phyloP scores from a whole-genome alignment of 2,797 vertebrate genomes.

The Sciurus vulgaris region DNA sequence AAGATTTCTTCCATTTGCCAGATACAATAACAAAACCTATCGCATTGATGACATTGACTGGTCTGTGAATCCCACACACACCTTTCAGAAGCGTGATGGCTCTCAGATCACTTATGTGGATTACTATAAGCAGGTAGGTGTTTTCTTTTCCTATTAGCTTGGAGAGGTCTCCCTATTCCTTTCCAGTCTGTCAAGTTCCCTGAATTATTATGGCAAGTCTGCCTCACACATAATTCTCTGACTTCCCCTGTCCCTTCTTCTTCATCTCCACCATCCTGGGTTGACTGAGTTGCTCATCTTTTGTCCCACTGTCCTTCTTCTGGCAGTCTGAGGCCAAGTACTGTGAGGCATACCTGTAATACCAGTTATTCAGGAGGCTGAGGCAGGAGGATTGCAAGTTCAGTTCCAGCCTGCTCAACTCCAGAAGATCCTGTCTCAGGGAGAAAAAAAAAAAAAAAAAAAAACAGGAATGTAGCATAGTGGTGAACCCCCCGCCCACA shows the following conservation, averaged over 20 bases:
- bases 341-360: too few species aligned
- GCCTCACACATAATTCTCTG: neutral
- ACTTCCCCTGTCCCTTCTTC: neutral
- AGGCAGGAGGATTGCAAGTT: neutral
- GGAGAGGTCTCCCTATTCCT: neutral
- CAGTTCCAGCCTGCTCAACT: neutral
- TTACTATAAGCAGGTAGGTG: slow-evolving; percentile 86
- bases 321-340: neutral
- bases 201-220: neutral
- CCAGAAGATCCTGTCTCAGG: neutral
- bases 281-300: neutral
- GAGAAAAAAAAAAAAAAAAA: too few species aligned
- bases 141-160: neutral
- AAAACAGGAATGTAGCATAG: neutral
- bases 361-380: neutral
- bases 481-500: neutral
- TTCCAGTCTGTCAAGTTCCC: neutral
- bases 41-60: slow-evolving; percentile 86
- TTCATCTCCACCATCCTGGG: neutral
- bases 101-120: slow-evolving; percentile 83
- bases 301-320: neutral
- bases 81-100: slow-evolving; percentile 83
- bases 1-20: slow-evolving; percentile 64
- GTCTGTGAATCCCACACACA: slow-evolving; percentile 83
- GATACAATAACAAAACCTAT: slow-evolving; percentile 88